Conservation (phyloP, 53 echinoderm and acorn worm genomes). For the Paracentrotus lividus region DNA sequence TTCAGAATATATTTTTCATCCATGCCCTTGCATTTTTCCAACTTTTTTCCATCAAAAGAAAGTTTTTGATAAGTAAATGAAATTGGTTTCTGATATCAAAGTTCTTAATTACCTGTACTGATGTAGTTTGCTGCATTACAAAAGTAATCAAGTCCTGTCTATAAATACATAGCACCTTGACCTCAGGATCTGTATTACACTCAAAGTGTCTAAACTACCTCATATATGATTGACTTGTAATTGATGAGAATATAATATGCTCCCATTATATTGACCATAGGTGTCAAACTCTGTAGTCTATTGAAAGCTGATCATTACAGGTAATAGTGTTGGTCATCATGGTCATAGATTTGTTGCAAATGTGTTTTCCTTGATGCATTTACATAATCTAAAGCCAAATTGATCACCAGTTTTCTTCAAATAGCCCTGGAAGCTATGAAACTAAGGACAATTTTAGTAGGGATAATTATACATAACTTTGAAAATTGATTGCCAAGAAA, state of each 20-base stretch:
- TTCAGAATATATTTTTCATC: not conserved
- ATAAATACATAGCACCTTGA: not conserved
- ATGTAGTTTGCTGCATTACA: not conserved
- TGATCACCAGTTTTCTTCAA: too few species aligned
- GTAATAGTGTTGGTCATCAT: too few species aligned
- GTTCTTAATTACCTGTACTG: not conserved
- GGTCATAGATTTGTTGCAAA: too few species aligned
- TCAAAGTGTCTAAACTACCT: not conserved
- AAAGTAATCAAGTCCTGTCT: not conserved
- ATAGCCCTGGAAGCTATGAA: too few species aligned
- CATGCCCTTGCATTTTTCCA: not conserved
- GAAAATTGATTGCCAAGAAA: too few species aligned
- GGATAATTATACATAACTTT: too few species aligned
- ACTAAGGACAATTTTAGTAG: too few species aligned
- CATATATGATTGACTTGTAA: constrained; percentile 1
- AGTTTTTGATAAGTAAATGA: not conserved
- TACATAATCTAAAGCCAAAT: too few species aligned
- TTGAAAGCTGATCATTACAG: too few species aligned
- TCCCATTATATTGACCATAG: not conserved
- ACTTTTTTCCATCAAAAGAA: too few species aligned
- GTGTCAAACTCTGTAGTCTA: too few species aligned
- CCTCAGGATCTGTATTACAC: not conserved
- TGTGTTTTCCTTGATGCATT: too few species aligned
- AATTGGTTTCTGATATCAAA: not conserved
- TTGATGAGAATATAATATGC: not conserved